Conservation (phyloP, 2,113 vertebrate genomes). For the Oxyruncus cristatus region DNA sequence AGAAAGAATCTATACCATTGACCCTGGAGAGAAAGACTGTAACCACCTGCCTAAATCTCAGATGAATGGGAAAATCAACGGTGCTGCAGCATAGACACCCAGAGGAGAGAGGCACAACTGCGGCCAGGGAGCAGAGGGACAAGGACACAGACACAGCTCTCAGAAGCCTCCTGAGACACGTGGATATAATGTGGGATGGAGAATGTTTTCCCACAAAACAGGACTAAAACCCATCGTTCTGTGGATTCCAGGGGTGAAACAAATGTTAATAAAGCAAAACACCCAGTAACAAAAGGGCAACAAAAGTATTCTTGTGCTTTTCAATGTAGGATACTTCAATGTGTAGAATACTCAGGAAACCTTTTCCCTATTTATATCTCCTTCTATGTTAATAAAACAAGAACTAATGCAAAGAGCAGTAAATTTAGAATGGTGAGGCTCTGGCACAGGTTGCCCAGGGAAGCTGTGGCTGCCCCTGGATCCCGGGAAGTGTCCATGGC, state of each 20-base stretch:
- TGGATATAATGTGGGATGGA: neutral
- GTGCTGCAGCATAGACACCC: neutral
- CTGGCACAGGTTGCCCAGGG: neutral
- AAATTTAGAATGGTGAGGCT: neutral
- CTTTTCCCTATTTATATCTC: neutral
- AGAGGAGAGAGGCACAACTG: neutral
- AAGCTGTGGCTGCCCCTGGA: neutral
- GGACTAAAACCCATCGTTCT: neutral
- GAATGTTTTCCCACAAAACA: neutral
- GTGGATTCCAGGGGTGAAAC: neutral
- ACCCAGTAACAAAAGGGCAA: neutral
- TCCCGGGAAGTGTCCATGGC: neutral
- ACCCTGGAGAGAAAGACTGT: neutral
- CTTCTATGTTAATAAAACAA: neutral
- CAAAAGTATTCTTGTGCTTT: neutral
- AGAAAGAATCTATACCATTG: neutral
- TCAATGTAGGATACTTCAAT: no score
- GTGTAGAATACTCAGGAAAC: neutral
- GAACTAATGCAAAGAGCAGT: neutral
- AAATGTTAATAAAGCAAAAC: neutral
- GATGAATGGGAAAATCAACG: neutral
- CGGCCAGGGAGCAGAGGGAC: neutral
- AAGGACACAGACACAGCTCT: neutral
- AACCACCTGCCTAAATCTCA: neutral
- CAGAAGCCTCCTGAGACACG: rapidly evolving